Evolutionary conservation across 1,140 invertebrate genomes (phyloP), one percentile per base, ranked within the genome.

Genomic region (Scaptomyza graminum): DNA sequence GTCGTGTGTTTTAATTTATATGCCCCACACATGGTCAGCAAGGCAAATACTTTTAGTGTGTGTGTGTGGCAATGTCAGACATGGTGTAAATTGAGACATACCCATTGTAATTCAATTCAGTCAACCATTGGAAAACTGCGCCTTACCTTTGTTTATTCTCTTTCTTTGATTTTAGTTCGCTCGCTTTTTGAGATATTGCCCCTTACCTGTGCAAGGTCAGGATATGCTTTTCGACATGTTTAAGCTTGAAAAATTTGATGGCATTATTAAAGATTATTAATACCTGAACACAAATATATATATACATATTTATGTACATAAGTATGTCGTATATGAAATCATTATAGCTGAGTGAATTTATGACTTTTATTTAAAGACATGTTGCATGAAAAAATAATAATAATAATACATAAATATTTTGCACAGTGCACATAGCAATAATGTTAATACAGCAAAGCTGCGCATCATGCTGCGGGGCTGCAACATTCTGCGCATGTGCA

Each of bases 401-500:
- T 22, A 22, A 22, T 22, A 22, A 22, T 22, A 22, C 0, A 2
- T 22, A 22, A 22, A 22, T 54, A 22, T 39, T 13, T 31, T n/a
- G 54, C 13, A 41, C 67, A 59, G 62, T 71, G 68, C 39, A 54
- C 34, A 54, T 8, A 2, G 28, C 63, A 66, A 31, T 31, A 59
- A 66, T 63, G 47, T 39, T 62, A 57, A 25, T 1, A 47, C 56
- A 41, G 25, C 51, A 67, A 74, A 55, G 62, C 67, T 74, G 79
- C 83, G 81, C 81, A 63, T 79, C 78, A 81, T 84, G 82, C 82
- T 77, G 81, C 77, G 65, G 75, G 75, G 47, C 67, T 22, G 80
- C 81, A 52, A 76, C 76, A 74, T 69, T 76, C 64, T 82, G 80
- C 80, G 85, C 81, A 75, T 79, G 85, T 84, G 85, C 87, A 87